Evolutionary conservation across 2,888 invertebrate species (phyloP).

Genomic region (Boloria euphrosyne): DNA sequence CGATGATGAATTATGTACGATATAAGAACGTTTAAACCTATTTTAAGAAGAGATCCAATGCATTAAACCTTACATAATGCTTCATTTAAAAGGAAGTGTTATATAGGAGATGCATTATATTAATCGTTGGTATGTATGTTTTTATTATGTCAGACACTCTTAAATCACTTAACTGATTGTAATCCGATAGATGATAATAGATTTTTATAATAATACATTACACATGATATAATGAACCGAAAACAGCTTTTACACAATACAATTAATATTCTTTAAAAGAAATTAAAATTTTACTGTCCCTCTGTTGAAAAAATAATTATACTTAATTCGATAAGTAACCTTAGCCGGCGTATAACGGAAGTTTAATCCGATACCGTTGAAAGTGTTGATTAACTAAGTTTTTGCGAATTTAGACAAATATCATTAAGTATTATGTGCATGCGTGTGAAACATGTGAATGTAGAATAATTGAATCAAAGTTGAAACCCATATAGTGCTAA

Average conservation of each 20-base stretch:
- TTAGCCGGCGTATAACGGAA: background rate
- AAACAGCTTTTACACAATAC: too few species aligned
- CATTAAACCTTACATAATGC: slow-evolving; percentile 6
- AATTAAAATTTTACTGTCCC: too few species aligned
- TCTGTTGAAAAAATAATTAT: too few species aligned
- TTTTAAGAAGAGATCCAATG: slow-evolving; percentile 15
- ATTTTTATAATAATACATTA: too few species aligned
- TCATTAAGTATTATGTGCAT: slow-evolving; percentile 31
- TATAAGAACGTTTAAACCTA: slow-evolving; percentile 24
- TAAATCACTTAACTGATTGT: too few species aligned
- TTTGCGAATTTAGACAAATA: slow-evolving; percentile 28
- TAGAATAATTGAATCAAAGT: slow-evolving; percentile 65
- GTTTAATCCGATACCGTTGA: background rate
- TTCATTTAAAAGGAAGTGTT: slow-evolving; percentile 4
- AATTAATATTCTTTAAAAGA: too few species aligned
- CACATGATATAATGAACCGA: too few species aligned
- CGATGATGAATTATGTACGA: slow-evolving; percentile 18
- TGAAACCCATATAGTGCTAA: slow-evolving; percentile 63
- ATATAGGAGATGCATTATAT: background rate
- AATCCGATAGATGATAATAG: too few species aligned
- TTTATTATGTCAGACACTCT: too few species aligned
- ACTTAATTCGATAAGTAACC: too few species aligned
- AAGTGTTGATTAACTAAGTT: slow-evolving; percentile 14
- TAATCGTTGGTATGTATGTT: too few species aligned
- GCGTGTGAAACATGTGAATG: slow-evolving; percentile 40